Evolutionary conservation across 1,140 invertebrate genomes (phyloP), one percentile per base, ranked within the genome.

Genomic region (Magallana gigas): DNA sequence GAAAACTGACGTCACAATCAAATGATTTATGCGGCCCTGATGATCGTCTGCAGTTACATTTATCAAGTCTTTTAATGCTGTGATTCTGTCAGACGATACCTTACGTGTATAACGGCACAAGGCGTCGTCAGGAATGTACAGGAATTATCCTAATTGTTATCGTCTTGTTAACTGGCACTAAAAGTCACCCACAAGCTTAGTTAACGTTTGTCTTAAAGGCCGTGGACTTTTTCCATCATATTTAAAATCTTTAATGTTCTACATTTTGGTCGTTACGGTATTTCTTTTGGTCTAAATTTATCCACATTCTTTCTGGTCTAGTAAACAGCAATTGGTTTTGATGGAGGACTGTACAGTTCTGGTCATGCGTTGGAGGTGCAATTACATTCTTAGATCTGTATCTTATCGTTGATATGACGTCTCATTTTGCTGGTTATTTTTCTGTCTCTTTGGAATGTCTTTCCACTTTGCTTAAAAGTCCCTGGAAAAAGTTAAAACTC

Each of bases 111-210:
- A 18, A 68, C 3, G 23, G 9, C 23, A 36, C 36, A 0, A 29
- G 23, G 23, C 12, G 9, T 76, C 29, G 23, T 12, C 23, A 29
- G 29, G 9, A 76, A 76, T 76, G 23, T 36, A 48, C 12, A 76
- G 68, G 68, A 76, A 76, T 76, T 76, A 29, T 76, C 68, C 36
- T 76, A 76, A 76, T 76, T 76, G 23, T 76, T 23, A 76, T 36
- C 68, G 68, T 9, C 68, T 8, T 12, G 8, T 76, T 23, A 76
- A 36, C 29, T 76, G 68, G 9, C 29, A 11, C 2, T 76, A 29
- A 76, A 29, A 29, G 36, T 29, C 23, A 14, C 23, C 18, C 68
- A 29, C 68, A 76, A 76, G 23, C 36, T 11, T 29, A 76, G 18
- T 71, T 76, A 76, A 76, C 68, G 36, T 76, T 76, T 76, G 36